Conservation (phyloP, 2,113 vertebrate species). For the Pristiophorus japonicus region DNA sequence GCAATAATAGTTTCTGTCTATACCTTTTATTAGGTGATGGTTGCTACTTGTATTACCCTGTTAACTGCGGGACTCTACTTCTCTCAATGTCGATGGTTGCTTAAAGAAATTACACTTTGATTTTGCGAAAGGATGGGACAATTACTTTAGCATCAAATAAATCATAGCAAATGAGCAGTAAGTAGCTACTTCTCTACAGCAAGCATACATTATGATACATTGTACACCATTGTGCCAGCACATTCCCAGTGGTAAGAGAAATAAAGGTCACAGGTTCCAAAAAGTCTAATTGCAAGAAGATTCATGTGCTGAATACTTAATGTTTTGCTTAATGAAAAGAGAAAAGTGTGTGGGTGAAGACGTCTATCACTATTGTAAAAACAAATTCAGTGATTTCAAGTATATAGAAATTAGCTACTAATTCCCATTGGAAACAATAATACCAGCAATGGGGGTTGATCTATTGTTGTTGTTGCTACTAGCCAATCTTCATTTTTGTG, state of each 20-base stretch:
- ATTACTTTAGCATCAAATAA: constrained; percentile 31
- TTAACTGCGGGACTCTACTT: background rate
- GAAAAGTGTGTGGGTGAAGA: constrained; percentile 43
- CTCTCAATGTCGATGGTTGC: background rate
- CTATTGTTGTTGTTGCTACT: background rate
- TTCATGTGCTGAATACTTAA: constrained; percentile 42
- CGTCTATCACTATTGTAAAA: constrained; percentile 41
- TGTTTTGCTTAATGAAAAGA: constrained; percentile 45
- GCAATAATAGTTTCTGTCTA: background rate
- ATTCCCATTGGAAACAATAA: background rate
- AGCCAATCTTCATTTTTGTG: background rate
- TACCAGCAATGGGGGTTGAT: background rate
- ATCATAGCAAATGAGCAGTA: constrained; percentile 20
- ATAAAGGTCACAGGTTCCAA: constrained; percentile 47
- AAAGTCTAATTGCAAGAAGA: constrained; percentile 47
- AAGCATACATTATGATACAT: constrained; percentile 41
- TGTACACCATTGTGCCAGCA: constrained; percentile 47
- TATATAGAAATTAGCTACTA: constrained; percentile 3
- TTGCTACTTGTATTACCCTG: background rate
- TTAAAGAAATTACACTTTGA: constrained; percentile 17
- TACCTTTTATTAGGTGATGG: background rate
- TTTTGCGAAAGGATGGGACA: background rate
- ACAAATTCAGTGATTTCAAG: background rate
- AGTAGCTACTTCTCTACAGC: constrained; percentile 39
- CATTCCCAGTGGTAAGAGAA: constrained; percentile 43